Base-by-base conservation (phyloP, 2,888 invertebrate species). In the Pedicia rivosa region DNA sequence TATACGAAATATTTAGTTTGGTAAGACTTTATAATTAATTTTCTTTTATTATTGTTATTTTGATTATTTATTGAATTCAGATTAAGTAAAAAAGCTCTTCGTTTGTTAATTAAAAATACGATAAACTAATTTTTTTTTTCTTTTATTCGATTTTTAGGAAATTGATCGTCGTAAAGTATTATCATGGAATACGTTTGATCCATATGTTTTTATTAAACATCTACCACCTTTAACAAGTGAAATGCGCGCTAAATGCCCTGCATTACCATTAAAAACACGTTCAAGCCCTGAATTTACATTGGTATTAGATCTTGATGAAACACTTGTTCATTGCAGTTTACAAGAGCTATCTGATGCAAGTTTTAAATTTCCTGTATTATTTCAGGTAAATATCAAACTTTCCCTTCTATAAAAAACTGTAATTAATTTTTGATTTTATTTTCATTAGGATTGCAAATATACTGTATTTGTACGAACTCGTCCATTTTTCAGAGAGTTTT, bases 221-320 rank as follows among this genome's bases (percentile, higher is more conserved):
- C 70, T 94, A 48, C 84, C 84, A 20, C 84, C 84, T 8, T 59
- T 83, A 19, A 79, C 81, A 1, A 70, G 76, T 31, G 82, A 82
- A 46, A 77, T 83, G 73, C 62, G 74, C 46, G 69, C 74, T 2
- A 65, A 74, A 46, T 66, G 55, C 51, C 57, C 0, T 3, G 92
- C 92, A 2, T 63, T 94, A 39, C 94, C 94, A 1, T 65, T 92
- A 28, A 88, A 88, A 56, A 94, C 92, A 0, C 64, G 92, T 35
- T 87, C 88, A 51, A 86, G 88, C 49, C 92, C 92, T 0, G 86
- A 90, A 55, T 91, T 90, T 47, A 92, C 92, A 60, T 65, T 94
- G 59, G 88, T 67, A 12, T 45, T 67, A 32, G 75, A 75, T 49
- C 52, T 76, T 43, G 94, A 95, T 59, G 94, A 95, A 64, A 95